Percentiles rank a stretch among this genome's conserved stretches.
Evolutionary conservation across 2,113 vertebrate genomes (phyloP).

Genomic region (Pterocles orientalis): DNA sequence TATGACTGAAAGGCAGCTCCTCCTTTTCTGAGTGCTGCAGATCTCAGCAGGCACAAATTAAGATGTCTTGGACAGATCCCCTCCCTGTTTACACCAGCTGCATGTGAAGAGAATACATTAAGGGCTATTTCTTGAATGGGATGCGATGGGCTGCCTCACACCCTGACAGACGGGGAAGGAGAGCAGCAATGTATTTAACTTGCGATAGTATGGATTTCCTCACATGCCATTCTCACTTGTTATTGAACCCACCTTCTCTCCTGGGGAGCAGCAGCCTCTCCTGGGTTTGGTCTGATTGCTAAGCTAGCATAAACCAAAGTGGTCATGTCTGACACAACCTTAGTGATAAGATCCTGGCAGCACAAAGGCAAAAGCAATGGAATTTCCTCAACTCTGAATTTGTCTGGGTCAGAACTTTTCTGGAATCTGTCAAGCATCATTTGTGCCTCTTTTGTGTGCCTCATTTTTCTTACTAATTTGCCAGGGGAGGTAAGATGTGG

Average conservation of each 20-base stretch:
- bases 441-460: neutral
- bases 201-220: neutral
- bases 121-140: neutral
- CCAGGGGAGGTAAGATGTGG: neutral
- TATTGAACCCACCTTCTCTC: neutral
- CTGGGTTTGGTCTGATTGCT: neutral
- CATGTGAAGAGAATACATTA: neutral
- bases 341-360: neutral
- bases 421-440: neutral
- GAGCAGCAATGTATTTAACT: neutral
- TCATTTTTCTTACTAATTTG: neutral
- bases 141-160: neutral
- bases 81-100: neutral
- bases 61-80: neutral
- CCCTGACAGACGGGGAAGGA: neutral
- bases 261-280: neutral
- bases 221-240: rapidly evolving
- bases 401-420: neutral
- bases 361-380: neutral
- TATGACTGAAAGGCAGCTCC: neutral
- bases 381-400: neutral
- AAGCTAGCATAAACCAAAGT: neutral
- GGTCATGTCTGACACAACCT: neutral
- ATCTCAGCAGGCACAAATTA: neutral
- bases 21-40: neutral